Evolutionary conservation across 2,888 invertebrate species (phyloP).

Genomic region (Ferdinandea cuprea): DNA sequence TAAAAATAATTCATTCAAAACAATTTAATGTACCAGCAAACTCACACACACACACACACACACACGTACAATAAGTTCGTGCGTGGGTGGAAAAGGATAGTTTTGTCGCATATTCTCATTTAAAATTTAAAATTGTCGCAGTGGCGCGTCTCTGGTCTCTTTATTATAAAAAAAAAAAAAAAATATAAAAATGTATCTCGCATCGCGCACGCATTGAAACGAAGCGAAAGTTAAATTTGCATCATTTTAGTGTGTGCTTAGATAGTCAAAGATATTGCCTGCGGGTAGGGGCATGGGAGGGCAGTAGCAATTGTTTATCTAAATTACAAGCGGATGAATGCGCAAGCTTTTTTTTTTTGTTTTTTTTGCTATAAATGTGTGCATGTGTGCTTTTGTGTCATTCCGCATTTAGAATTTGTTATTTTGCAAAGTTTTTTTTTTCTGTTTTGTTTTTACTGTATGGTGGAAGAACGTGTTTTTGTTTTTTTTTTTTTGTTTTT

Average conservation of each 20-base stretch:
- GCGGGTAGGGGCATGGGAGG: not conserved
- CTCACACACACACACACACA: too few relatives aligned
- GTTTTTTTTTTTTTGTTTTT: slow-evolving; percentile 1
- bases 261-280: not conserved
- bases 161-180: too few relatives aligned
- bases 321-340: slow-evolving; percentile 71
- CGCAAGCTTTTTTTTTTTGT: slow-evolving; percentile 50
- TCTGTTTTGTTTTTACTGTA: not conserved
- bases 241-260: slow-evolving; percentile 40
- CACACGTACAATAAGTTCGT: too few relatives aligned
- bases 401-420: slow-evolving; percentile 66
- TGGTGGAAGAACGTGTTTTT: slow-evolving; percentile 46
- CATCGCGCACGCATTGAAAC: slow-evolving; percentile 52
- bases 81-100: slow-evolving; percentile 47
- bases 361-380: slow-evolving; percentile 4
- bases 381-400: slow-evolving; percentile 54
- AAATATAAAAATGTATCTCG: slow-evolving; percentile 11
- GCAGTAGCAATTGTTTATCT: slow-evolving; percentile 63
- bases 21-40: slow-evolving; percentile 2
- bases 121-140: slow-evolving; percentile 69
- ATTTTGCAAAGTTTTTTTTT: slow-evolving; percentile 49
- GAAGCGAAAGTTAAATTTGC: slow-evolving; percentile 71
- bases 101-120: slow-evolving; percentile 70
- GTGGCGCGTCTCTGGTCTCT: slow-evolving; percentile 42
- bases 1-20: slow-evolving; percentile 22